Evolutionary conservation across 2,888 invertebrate species (phyloP).

Genomic region (Heteromurus nitidus): DNA sequence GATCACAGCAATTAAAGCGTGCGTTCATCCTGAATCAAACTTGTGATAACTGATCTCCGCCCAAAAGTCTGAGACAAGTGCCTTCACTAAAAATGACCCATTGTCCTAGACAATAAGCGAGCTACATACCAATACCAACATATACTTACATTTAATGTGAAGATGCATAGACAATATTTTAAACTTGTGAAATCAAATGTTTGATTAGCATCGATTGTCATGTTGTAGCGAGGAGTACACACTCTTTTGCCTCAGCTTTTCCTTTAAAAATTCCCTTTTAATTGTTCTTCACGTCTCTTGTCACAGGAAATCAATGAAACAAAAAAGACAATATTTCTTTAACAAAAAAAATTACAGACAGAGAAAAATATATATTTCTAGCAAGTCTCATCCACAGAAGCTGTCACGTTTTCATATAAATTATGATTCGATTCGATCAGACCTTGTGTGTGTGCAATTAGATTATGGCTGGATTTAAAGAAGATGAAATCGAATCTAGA

Average conservation of each 20-base stretch:
- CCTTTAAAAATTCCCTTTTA: conserved; percentile 2
- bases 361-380: conserved; percentile 25
- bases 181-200: background rate
- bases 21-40: conserved; percentile 11
- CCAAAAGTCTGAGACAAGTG: conserved; percentile 10
- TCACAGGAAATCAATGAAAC: conserved; percentile 23
- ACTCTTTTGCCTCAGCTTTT: background rate
- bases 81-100: conserved; percentile 30
- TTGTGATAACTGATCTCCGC: conserved; percentile 26
- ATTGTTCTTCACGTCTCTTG: conserved; percentile 14
- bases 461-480: background rate
- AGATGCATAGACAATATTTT: too few relatives aligned
- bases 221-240: background rate
- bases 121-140: background rate
- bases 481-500: background rate
- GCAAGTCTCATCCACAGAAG: too few relatives aligned
- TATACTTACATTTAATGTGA: too few relatives aligned
- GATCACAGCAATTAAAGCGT: conserved; percentile 39
- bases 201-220: conserved; percentile 35
- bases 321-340: too few relatives aligned
- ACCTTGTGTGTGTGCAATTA: conserved; percentile 43
- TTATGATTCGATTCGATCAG: conserved; percentile 15
- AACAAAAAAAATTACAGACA: background rate
- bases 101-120: conserved; percentile 17
- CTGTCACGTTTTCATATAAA: conserved; percentile 38